Percentiles rank a stretch among this genome's conserved stretches.
Conservation (phyloP, 2,888 invertebrate species). For the Acronicta alni region DNA sequence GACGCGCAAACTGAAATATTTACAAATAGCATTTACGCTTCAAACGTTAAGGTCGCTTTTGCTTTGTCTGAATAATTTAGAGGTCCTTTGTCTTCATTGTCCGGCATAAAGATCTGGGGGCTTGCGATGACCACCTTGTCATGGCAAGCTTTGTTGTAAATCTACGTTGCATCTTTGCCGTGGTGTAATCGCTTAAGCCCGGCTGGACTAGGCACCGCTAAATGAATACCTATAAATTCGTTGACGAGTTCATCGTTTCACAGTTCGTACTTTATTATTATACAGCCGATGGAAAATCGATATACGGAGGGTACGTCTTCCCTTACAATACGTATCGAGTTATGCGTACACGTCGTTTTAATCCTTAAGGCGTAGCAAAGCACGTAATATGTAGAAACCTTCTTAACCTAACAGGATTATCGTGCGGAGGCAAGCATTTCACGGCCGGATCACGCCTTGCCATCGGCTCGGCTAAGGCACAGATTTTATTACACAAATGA, state of each 20-base stretch:
- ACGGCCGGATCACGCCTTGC: slow-evolving; percentile 89
- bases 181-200: slow-evolving; percentile 84
- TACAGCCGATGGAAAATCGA: slow-evolving; percentile 56
- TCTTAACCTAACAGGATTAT: slow-evolving; percentile 93
- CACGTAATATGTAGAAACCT: slow-evolving; percentile 93
- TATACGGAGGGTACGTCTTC: slow-evolving; percentile 51
- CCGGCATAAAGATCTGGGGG: slow-evolving; percentile 84
- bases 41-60: slow-evolving; percentile 82
- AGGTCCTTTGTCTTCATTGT: slow-evolving; percentile 87
- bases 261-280: slow-evolving; percentile 41
- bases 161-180: slow-evolving; percentile 87
- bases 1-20: slow-evolving; percentile 82
- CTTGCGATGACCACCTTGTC: slow-evolving; percentile 89
- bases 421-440: slow-evolving; percentile 90
- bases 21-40: slow-evolving; percentile 78
- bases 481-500: slow-evolving; percentile 89
- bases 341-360: slow-evolving; percentile 87
- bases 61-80: slow-evolving; percentile 84
- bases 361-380: slow-evolving; percentile 92
- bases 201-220: slow-evolving; percentile 71
- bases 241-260: slow-evolving; percentile 54
- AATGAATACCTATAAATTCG: slow-evolving; percentile 84
- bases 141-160: slow-evolving; percentile 85
- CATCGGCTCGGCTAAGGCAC: slow-evolving; percentile 83
- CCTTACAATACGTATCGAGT: slow-evolving; percentile 73